Evolutionary conservation across 2,888 invertebrate species (phyloP).

Genomic region (Luperina nickerlii): DNA sequence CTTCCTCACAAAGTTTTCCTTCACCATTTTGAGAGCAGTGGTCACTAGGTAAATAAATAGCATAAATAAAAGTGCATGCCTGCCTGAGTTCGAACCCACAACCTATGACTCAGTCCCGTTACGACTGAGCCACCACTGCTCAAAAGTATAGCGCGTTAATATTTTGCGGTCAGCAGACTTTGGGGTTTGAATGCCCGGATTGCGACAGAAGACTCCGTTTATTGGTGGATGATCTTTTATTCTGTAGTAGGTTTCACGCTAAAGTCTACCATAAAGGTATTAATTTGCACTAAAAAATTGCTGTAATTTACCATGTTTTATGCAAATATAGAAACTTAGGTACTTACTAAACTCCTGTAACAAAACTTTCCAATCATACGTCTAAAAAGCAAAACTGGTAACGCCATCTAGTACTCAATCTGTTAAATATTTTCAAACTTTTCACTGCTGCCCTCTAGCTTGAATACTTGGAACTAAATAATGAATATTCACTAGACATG

Average conservation of each 20-base stretch:
- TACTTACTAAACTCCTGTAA: too few relatives aligned
- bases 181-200: not conserved
- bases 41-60: not conserved
- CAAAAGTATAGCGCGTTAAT: not conserved
- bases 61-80: not conserved
- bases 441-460: constrained; percentile 7
- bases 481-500: not conserved
- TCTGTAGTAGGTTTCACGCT: not conserved
- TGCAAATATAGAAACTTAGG: not conserved
- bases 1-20: not conserved
- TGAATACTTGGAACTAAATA: not conserved
- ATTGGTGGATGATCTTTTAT: not conserved
- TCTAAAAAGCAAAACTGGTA: not conserved
- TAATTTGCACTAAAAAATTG: not conserved
- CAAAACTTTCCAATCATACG: not conserved
- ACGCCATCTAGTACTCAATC: constrained; percentile 15
- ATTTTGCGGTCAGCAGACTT: not conserved
- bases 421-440: not conserved
- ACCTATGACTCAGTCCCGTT: not conserved
- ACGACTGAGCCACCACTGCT: not conserved
- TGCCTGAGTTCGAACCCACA: not conserved
- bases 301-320: not conserved
- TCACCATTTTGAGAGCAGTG: not conserved
- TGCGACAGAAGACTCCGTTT: not conserved
- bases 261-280: not conserved